Conservation (phyloP, 1,140 invertebrate genomes). For the Drosophila sturtevanti region DNA sequence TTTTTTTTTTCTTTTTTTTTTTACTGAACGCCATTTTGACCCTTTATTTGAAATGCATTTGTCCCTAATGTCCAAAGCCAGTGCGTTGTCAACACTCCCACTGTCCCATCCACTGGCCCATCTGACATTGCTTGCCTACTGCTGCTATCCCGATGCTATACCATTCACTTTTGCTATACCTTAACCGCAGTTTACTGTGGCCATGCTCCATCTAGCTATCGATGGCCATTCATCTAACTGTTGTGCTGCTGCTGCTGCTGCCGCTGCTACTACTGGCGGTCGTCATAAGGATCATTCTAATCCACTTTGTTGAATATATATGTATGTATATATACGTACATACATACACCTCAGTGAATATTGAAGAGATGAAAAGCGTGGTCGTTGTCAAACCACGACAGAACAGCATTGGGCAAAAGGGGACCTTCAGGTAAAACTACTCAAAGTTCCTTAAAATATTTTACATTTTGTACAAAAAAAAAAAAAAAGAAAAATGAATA, state of each 20-base stretch:
- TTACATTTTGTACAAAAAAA: too few species aligned
- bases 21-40: neutral
- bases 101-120: neutral
- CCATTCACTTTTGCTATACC: constrained; percentile 33
- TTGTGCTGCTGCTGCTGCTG: neutral
- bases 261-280: constrained; percentile 15
- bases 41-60: constrained; percentile 4
- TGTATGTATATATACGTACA: neutral
- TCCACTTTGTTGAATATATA: constrained; percentile 66
- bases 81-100: constrained; percentile 12
- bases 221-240: constrained; percentile 72
- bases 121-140: neutral
- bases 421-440: neutral
- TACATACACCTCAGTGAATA: constrained; percentile 50
- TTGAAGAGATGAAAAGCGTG: constrained; percentile 55
- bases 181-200: constrained; percentile 66
- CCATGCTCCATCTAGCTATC: constrained; percentile 53
- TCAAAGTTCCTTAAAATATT: too few species aligned
- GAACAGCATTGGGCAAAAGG: neutral
- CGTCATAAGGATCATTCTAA: constrained; percentile 69
- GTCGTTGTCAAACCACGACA: constrained; percentile 6
- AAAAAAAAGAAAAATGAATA: too few species aligned
- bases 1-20: too few species aligned
- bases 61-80: constrained; percentile 5
- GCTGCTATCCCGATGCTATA: neutral